phyloP scores from a whole-genome alignment of 2,113 vertebrate genomes.

The Balaeniceps rex region DNA sequence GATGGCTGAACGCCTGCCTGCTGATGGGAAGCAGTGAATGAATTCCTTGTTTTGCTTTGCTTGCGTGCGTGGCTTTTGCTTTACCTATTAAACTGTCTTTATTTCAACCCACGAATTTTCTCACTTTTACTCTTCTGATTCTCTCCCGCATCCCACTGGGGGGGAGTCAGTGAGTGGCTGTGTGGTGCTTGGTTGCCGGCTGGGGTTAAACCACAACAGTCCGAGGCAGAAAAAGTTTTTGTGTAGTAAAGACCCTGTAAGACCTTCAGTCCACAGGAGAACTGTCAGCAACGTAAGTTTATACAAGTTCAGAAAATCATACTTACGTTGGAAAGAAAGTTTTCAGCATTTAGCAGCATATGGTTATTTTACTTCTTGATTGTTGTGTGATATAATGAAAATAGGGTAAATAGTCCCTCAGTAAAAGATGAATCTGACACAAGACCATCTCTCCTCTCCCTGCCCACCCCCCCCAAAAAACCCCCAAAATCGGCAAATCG shows the following conservation, averaged over 20 bases:
- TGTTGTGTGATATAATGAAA: not conserved
- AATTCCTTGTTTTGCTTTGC: no score
- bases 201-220: no score
- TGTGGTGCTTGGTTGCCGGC: no score
- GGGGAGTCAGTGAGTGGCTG: no score
- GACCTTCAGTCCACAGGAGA: not conserved
- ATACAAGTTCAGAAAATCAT: not conserved
- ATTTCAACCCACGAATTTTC: no score
- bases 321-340: not conserved
- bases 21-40: no score
- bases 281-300: not conserved
- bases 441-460: not conserved
- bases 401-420: not conserved
- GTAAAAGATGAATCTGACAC: not conserved
- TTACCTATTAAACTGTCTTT: no score
- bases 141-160: no score
- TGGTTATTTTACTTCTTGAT: not conserved
- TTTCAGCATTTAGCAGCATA: not conserved
- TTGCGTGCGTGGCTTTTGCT: no score
- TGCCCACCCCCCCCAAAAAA: not conserved
- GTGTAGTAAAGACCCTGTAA: not conserved
- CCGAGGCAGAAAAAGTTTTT: not conserved
- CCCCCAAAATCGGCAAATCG: no score
- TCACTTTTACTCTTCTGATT: no score
- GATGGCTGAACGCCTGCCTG: no score